A percentile compares a stretch with the other conserved stretches of the same genome.
Evolutionary conservation across 2,797 vertebrate species (phyloP).

Genomic region (Chromis chromis): DNA sequence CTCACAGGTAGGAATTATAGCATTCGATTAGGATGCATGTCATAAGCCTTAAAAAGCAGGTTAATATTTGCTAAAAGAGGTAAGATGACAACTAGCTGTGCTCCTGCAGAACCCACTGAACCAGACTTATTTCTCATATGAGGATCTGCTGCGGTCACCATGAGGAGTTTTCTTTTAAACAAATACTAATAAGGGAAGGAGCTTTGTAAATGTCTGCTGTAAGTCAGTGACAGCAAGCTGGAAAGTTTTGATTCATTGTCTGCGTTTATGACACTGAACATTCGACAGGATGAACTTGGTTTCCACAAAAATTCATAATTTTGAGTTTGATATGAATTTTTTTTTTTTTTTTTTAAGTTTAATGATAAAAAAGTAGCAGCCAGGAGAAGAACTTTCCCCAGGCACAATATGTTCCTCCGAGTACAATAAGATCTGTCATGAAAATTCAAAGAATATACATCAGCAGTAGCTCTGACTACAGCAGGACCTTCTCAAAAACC

Average conservation of each 20-base stretch:
- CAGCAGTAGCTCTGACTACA: too few species aligned
- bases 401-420: background rate
- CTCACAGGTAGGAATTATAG: constrained; percentile 87
- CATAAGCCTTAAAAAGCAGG: background rate
- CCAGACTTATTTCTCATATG: background rate
- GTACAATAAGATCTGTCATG: background rate
- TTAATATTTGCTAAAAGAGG: background rate
- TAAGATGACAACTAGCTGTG: background rate
- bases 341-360: too few species aligned
- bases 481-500: background rate
- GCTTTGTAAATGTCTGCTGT: too few species aligned
- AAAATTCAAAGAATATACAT: background rate
- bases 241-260: background rate
- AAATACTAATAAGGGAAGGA: background rate
- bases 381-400: background rate
- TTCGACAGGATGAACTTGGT: too few species aligned
- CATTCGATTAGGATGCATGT: background rate
- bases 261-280: background rate
- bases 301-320: background rate
- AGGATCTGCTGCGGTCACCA: background rate
- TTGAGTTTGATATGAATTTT: background rate
- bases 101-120: background rate
- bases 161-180: background rate
- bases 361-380: background rate
- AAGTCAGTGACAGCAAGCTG: background rate